A percentile compares a stretch with the other conserved stretches of the same genome.
phyloP scores from a whole-genome alignment of 2,113 vertebrate species.

The Chloroceryle aenea region DNA sequence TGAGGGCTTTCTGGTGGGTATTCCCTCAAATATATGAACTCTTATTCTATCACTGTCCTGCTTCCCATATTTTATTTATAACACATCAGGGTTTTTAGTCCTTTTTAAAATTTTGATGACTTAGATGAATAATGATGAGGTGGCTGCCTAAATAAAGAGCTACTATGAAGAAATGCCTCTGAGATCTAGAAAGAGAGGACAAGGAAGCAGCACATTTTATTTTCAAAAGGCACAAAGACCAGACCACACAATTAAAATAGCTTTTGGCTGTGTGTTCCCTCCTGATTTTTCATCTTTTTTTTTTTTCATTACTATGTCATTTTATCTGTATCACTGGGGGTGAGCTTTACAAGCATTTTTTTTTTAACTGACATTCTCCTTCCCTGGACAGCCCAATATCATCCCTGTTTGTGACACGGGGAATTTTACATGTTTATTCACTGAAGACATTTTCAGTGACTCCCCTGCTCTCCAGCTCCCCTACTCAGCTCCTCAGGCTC shows the following conservation, averaged over 20 bases:
- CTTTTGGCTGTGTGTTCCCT: neutral
- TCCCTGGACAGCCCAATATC: neutral
- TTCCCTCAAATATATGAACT: slow-evolving; percentile 34
- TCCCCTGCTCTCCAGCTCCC: neutral
- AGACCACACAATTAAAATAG: neutral
- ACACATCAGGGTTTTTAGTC: slow-evolving; percentile 63
- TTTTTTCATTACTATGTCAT: neutral
- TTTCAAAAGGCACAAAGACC: neutral
- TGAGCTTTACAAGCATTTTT: neutral
- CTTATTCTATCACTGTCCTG: slow-evolving; percentile 62
- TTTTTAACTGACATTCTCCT: neutral
- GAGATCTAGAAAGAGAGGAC: neutral
- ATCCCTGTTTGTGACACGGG: neutral
- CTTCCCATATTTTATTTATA: slow-evolving; percentile 71
- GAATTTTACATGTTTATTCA: neutral
- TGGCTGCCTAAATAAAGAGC: slow-evolving; percentile 48
- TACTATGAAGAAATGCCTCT: neutral
- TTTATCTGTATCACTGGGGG: neutral
- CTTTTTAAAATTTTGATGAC: slow-evolving; percentile 75
- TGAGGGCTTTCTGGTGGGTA: slow-evolving; percentile 33
- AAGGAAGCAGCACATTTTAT: neutral
- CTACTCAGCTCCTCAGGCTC: neutral
- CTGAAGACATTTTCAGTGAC: neutral
- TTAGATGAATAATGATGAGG: slow-evolving; percentile 70
- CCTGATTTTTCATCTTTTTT: neutral